Evolutionary conservation across 2,888 invertebrate species (phyloP).

Genomic region (Rhingia rostrata): DNA sequence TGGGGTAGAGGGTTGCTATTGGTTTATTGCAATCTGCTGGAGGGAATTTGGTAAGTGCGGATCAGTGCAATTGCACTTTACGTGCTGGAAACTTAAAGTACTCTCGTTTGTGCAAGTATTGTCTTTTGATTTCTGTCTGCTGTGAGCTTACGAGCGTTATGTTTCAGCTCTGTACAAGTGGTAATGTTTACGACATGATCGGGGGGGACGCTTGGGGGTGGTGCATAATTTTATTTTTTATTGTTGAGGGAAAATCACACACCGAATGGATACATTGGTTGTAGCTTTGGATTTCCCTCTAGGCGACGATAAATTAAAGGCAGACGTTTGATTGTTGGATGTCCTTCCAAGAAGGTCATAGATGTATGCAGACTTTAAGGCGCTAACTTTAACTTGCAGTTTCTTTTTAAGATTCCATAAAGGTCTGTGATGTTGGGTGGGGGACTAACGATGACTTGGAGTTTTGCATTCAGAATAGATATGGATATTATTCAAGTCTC

Average conservation of each 20-base stretch:
- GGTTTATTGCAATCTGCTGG: constrained; percentile 60
- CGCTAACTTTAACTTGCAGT: background rate
- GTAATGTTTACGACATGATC: constrained; percentile 50
- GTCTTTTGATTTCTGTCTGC: constrained; percentile 48
- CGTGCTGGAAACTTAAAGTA: constrained; percentile 42
- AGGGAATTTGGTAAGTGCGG: constrained; percentile 42
- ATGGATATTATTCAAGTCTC: no score
- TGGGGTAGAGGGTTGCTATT: constrained; percentile 1
- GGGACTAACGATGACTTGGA: no score
- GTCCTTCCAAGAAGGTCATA: constrained; percentile 67
- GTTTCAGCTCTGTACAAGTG: constrained; percentile 32
- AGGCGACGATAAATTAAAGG: constrained; percentile 52
- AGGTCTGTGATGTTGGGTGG: no score
- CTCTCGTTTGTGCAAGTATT: constrained; percentile 6
- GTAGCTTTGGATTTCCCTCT: constrained; percentile 41
- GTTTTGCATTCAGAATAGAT: no score
- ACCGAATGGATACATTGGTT: constrained; percentile 1
- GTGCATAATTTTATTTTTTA: constrained; percentile 40
- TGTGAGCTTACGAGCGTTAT: constrained; percentile 36
- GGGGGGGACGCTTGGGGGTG: background rate
- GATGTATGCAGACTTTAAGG: background rate
- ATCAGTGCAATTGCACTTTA: constrained; percentile 65
- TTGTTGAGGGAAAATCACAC: constrained; percentile 44
- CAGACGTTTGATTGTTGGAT: constrained; percentile 17
- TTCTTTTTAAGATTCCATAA: no score